These are phyloP conservation scores for Zaprionus gabonicus DNA, from an alignment of 1,140 invertebrate genomes.

Conservation along the genomic window DNA sequence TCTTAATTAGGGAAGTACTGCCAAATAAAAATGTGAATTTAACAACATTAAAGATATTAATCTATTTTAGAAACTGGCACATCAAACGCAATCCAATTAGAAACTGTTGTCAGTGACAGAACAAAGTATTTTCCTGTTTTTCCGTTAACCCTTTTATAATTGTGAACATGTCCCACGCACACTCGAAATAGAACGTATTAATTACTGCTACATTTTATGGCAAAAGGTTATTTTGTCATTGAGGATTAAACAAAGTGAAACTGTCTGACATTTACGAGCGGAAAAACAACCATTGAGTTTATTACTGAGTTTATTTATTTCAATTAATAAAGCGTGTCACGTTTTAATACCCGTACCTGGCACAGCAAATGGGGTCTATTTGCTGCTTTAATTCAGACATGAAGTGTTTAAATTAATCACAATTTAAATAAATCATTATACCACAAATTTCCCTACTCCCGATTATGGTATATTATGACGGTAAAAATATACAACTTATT, in stretches of 20 bases:
- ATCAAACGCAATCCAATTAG: neutral
- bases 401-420: neutral
- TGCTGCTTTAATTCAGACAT: neutral
- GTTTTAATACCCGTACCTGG: neutral
- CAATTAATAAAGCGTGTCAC: neutral
- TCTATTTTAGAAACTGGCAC: neutral
- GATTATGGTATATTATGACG: neutral
- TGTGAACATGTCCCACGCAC: neutral
- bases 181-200: conserved; percentile 7
- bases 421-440: neutral
- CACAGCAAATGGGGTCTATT: neutral
- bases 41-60: neutral
- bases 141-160: neutral
- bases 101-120: neutral
- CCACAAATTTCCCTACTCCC: too few relatives aligned
- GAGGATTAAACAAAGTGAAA: neutral
- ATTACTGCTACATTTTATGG: neutral
- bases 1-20: too few relatives aligned
- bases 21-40: too few relatives aligned
- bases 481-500: neutral
- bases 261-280: neutral
- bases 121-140: neutral
- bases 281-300: neutral
- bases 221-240: neutral
- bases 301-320: conserved; percentile 8